A percentile compares a stretch with the other conserved stretches of the same genome.
These are phyloP conservation scores for Oostethus manadensis DNA, from an alignment of 2,113 vertebrate genomes.

Conservation along the genomic window DNA sequence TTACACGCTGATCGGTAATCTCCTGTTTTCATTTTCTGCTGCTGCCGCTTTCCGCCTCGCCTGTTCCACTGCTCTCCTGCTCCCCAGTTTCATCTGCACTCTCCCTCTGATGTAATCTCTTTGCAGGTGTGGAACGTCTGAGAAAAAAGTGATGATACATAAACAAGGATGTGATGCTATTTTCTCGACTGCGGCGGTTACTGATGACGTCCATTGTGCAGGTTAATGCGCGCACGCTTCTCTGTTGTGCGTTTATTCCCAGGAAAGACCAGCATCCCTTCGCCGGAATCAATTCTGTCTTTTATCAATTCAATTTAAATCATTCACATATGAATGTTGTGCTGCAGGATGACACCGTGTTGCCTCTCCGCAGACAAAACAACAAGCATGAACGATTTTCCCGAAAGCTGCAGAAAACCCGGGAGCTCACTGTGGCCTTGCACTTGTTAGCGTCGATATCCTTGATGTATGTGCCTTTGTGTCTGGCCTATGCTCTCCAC, in stretches of 20 bases:
- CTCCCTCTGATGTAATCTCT: conserved; percentile 48
- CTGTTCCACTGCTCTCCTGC: conserved; percentile 22
- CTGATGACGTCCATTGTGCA: conserved; percentile 37
- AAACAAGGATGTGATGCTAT: conserved; percentile 42
- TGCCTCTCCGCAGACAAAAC: conserved; percentile 12
- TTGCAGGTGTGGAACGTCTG: conserved; percentile 23
- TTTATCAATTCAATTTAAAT: conserved; percentile 34
- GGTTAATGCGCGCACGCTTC: conserved; percentile 4
- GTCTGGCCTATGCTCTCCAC: conserved; percentile 32
- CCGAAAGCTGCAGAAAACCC: conserved; percentile 17
- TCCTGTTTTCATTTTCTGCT: conserved; percentile 57
- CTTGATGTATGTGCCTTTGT: conserved; percentile 20
- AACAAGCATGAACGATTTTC: conserved; percentile 22
- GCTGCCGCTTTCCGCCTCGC: conserved; percentile 18
- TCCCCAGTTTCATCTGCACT: conserved; percentile 35
- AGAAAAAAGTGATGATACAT: conserved; percentile 42
- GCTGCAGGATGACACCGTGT: conserved; percentile 9
- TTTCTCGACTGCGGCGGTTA: conserved; percentile 26
- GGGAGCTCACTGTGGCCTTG: conserved; percentile 25
- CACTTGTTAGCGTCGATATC: conserved; percentile 46
- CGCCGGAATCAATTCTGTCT: conserved; percentile 11
- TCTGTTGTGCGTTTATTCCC: not conserved
- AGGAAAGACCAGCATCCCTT: conserved; percentile 13
- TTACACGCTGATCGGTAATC: conserved; percentile 58
- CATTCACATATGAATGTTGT: conserved; percentile 13